Evolutionary conservation across 1,140 invertebrate genomes (phyloP).

Genomic region (Drosophila lini): DNA sequence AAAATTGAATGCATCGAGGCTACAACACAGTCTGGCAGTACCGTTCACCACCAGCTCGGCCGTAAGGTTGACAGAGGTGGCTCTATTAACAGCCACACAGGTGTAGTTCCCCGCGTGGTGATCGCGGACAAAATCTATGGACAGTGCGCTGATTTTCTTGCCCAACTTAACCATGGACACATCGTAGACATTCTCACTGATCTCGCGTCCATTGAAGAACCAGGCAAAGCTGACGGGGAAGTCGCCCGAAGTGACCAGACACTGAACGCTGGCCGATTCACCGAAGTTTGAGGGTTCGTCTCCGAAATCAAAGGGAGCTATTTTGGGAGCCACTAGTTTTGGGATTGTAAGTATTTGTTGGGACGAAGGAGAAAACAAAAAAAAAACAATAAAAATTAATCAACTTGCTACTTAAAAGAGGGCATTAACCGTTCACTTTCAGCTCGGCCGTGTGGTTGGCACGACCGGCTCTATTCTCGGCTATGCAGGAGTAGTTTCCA

Average conservation of each 20-base stretch:
- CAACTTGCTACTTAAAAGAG: not conserved
- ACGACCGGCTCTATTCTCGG: slow-evolving; percentile 88
- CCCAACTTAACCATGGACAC: slow-evolving; percentile 77
- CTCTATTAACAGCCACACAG: slow-evolving; percentile 90
- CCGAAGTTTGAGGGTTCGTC: slow-evolving; percentile 89
- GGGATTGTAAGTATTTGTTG: slow-evolving; percentile 67
- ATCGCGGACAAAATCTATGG: slow-evolving; percentile 87
- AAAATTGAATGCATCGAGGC: not conserved
- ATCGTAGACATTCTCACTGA: slow-evolving; percentile 86
- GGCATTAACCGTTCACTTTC: slow-evolving; percentile 89
- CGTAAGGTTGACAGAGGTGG: slow-evolving; percentile 89
- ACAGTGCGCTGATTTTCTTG: slow-evolving; percentile 86
- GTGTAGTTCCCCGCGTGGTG: slow-evolving; percentile 89
- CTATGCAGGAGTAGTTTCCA: slow-evolving; percentile 92
- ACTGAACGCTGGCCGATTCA: slow-evolving; percentile 89
- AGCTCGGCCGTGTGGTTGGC: slow-evolving; percentile 88
- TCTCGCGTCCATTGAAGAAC: slow-evolving; percentile 85
- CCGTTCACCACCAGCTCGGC: slow-evolving; percentile 88
- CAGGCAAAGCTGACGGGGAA: slow-evolving; percentile 89
- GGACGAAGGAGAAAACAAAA: slow-evolving; percentile 13
- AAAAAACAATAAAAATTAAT: slow-evolving; percentile 36
- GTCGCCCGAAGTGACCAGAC: slow-evolving; percentile 91
- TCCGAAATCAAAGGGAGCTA: slow-evolving; percentile 88
- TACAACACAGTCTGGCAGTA: slow-evolving; percentile 45
- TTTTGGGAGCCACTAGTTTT: slow-evolving; percentile 87